Percentiles rank a stretch among this genome's conserved stretches.
These are phyloP conservation scores for Julus scanicus DNA, from an alignment of 2,888 invertebrate genomes.

Conservation along the genomic window DNA sequence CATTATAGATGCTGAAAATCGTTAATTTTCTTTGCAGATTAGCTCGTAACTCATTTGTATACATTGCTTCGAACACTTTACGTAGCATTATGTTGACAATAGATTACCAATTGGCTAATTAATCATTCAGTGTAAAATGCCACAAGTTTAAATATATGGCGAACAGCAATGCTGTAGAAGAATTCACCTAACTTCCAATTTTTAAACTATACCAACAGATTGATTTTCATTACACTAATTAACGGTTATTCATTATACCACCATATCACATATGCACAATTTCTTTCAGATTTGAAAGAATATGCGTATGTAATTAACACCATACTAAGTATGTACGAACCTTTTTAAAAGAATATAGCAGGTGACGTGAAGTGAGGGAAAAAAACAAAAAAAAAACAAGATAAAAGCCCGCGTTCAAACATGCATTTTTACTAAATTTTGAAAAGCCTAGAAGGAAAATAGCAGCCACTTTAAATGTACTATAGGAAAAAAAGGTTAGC, in stretches of 20 bases:
- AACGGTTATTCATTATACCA: neutral
- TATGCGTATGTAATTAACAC: too few species aligned
- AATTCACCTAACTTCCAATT: neutral
- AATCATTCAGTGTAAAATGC: neutral
- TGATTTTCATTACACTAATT: neutral
- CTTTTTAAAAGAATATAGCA: constrained; percentile 24
- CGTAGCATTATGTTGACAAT: neutral
- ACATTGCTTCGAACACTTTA: neutral
- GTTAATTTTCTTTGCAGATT: neutral
- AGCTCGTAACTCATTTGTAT: neutral
- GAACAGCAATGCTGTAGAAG: neutral
- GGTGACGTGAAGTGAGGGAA: neutral
- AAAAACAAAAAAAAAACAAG: neutral
- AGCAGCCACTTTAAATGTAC: neutral
- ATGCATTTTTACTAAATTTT: neutral
- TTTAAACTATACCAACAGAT: neutral
- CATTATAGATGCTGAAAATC: neutral
- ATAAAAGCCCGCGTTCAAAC: neutral
- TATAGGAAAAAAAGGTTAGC: neutral
- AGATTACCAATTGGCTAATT: neutral
- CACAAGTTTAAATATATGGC: neutral
- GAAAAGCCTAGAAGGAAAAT: neutral
- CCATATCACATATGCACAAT: too few species aligned
- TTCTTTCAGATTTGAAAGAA: too few species aligned
- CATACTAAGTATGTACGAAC: too few species aligned